Evolutionary conservation across 2,797 vertebrate species (phyloP).

Genomic region (Fistularia tabacaria): DNA sequence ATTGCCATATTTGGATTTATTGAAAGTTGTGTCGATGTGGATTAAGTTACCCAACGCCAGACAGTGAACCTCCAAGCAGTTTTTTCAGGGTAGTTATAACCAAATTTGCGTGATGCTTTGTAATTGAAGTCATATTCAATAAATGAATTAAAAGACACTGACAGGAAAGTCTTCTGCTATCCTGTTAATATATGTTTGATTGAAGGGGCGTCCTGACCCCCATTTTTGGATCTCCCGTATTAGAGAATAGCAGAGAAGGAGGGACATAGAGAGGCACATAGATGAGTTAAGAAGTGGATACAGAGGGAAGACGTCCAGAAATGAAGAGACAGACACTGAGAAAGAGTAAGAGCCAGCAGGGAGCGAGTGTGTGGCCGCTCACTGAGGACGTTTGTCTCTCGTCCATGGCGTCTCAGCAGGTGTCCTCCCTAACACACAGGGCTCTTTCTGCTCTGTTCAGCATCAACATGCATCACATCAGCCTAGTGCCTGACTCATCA

Average conservation of each 20-base stretch:
- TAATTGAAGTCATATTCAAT: no score
- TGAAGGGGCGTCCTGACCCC: no score
- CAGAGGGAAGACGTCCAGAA: slow-evolving; percentile 11
- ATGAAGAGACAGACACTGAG: slow-evolving; percentile 31
- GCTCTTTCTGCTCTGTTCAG: slow-evolving; percentile 59
- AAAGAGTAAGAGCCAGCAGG: slow-evolving; percentile 19
- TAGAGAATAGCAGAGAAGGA: neutral
- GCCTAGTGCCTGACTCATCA: slow-evolving; percentile 53
- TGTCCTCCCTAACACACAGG: slow-evolving; percentile 65
- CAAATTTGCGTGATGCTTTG: no score
- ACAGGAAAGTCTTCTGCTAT: no score
- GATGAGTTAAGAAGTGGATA: slow-evolving; percentile 8
- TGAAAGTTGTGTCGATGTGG: no score
- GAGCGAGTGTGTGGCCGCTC: slow-evolving; percentile 18
- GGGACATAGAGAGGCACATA: slow-evolving; percentile 3
- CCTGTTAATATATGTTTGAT: no score
- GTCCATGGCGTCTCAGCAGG: slow-evolving; percentile 53
- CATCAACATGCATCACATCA: slow-evolving; percentile 66
- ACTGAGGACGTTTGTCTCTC: slow-evolving; percentile 58
- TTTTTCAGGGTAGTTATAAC: no score
- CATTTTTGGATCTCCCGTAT: no score
- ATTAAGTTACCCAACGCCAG: no score
- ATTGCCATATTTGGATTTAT: no score
- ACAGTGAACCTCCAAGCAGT: no score
- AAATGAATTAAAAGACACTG: no score